These are phyloP conservation scores for Eristalis arbustorum DNA, from an alignment of 2,888 invertebrate species.

Conservation along the genomic window DNA sequence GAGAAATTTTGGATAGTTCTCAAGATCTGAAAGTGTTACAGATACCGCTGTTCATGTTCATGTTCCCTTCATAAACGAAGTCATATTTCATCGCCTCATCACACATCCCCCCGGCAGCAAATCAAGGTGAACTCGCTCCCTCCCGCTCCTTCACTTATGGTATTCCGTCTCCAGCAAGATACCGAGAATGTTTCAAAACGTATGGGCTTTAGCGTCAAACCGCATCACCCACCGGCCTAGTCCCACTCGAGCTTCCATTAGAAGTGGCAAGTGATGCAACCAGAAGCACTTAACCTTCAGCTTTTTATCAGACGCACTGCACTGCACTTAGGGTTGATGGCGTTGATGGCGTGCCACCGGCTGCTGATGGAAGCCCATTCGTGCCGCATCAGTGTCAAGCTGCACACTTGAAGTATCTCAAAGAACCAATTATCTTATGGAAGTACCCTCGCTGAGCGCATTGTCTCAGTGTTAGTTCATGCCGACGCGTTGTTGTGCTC, in stretches of 20 bases:
- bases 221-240: neutral
- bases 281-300: conserved; percentile 57
- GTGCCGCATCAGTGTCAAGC: conserved; percentile 56
- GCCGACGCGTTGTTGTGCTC: neutral
- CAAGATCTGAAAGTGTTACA: too few relatives aligned
- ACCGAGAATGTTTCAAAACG: neutral
- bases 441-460: neutral
- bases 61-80: too few relatives aligned
- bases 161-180: neutral
- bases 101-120: neutral
- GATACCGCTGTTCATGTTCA: too few relatives aligned
- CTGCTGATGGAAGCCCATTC: conserved; percentile 37
- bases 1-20: too few relatives aligned
- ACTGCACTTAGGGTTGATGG: conserved; percentile 49
- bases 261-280: neutral
- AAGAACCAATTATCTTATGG: conserved; percentile 41
- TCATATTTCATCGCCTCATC: too few relatives aligned
- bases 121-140: neutral
- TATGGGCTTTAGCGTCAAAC: neutral
- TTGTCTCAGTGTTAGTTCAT: neutral
- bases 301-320: conserved; percentile 40
- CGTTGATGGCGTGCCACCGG: conserved; percentile 26
- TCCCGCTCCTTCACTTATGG: neutral
- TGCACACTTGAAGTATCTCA: conserved; percentile 19
- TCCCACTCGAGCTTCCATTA: neutral